phyloP scores from a whole-genome alignment of 2,888 invertebrate species.

The Sepiola atlantica region DNA sequence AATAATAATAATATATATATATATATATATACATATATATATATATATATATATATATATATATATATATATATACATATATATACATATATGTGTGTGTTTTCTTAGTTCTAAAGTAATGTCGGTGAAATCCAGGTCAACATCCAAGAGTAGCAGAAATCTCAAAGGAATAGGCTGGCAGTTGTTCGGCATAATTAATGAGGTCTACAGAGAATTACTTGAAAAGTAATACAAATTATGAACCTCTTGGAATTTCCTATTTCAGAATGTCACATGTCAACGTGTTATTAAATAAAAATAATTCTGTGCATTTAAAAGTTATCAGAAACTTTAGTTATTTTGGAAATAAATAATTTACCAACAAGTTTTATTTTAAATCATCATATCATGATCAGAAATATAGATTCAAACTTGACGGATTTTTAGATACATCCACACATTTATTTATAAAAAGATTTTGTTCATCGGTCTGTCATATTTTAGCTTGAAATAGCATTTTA shows the following conservation, averaged over 20 bases:
- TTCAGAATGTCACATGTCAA: neutral
- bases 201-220: neutral
- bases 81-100: too few relatives aligned
- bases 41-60: too few relatives aligned
- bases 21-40: too few relatives aligned
- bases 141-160: neutral
- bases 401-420: neutral
- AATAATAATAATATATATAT: too few relatives aligned
- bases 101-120: too few relatives aligned
- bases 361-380: neutral
- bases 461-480: too few relatives aligned
- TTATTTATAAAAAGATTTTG: too few relatives aligned
- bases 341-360: neutral
- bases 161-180: constrained; percentile 2
- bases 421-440: too few relatives aligned
- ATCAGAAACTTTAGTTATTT: neutral
- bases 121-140: too few relatives aligned
- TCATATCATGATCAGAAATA: neutral
- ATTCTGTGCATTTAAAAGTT: neutral
- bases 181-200: neutral
- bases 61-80: too few relatives aligned
- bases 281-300: neutral
- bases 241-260: neutral
- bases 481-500: too few relatives aligned
- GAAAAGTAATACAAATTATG: neutral